phyloP scores from a whole-genome alignment of 2,888 invertebrate species.

The Melanostoma scalare region DNA sequence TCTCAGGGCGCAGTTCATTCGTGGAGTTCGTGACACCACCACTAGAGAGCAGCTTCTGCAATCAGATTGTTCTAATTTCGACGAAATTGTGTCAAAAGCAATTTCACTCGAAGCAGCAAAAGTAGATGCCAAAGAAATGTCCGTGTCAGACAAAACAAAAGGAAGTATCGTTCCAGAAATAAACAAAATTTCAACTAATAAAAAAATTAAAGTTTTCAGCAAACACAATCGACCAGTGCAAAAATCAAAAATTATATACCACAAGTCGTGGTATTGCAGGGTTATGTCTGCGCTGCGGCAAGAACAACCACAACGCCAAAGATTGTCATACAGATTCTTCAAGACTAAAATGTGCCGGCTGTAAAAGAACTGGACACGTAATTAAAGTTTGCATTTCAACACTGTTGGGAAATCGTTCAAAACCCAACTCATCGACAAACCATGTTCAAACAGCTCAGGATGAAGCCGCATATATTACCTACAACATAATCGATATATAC shows the following conservation, averaged over 20 bases:
- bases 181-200: conserved; percentile 24
- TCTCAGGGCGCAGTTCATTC: conserved; percentile 23
- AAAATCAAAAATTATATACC: neutral
- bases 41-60: neutral
- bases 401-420: neutral
- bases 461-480: conserved; percentile 5
- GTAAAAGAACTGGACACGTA: conserved; percentile 13
- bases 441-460: neutral
- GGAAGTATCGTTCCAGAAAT: conserved; percentile 14
- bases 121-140: conserved; percentile 17
- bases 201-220: neutral
- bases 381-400: conserved; percentile 7
- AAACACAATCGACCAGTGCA: conserved; percentile 1
- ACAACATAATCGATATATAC: conserved; percentile 10
- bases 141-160: neutral
- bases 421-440: conserved; percentile 6
- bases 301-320: conserved; percentile 8
- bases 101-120: conserved; percentile 47
- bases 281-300: conserved; percentile 1
- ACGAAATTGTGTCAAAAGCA: conserved; percentile 5
- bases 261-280: conserved; percentile 6
- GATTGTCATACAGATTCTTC: neutral
- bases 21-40: neutral
- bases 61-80: neutral
- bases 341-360: conserved; percentile 9